Percentiles rank a stretch among this genome's conserved stretches.
Conservation (phyloP, 2,888 invertebrate species). For the Drosophila rellima region DNA sequence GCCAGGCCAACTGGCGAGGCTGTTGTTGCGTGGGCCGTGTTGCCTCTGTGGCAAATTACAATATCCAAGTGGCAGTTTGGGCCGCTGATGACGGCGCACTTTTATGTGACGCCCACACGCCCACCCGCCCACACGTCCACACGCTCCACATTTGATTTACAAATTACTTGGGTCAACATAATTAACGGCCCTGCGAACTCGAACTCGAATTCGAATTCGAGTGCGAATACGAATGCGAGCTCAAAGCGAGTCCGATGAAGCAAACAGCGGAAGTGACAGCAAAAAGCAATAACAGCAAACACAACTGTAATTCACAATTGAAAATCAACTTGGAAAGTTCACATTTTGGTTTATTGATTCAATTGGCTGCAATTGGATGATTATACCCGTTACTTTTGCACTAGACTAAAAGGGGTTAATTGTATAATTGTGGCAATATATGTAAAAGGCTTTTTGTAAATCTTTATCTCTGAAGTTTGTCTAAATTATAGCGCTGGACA, state of each 20-base stretch:
- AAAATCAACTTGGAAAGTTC: slow-evolving; percentile 55
- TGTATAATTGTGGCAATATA: background rate
- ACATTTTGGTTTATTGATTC: slow-evolving; percentile 68
- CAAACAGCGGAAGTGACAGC: slow-evolving; percentile 59
- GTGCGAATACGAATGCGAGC: slow-evolving; percentile 30
- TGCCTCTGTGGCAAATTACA: slow-evolving; percentile 62
- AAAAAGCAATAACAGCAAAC: slow-evolving; percentile 7
- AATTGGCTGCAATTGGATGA: slow-evolving; percentile 73
- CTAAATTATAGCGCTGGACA: no score
- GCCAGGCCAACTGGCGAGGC: slow-evolving; percentile 55
- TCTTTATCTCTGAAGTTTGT: no score
- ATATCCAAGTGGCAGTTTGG: slow-evolving; percentile 53
- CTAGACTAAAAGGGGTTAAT: background rate
- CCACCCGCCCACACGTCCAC: slow-evolving; percentile 44
- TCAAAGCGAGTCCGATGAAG: slow-evolving; percentile 11
- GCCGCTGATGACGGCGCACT: slow-evolving; percentile 60
- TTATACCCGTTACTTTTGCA: background rate
- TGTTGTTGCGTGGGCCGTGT: slow-evolving; percentile 59
- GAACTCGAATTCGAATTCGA: slow-evolving; percentile 31
- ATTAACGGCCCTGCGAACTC: slow-evolving; percentile 67
- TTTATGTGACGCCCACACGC: slow-evolving; percentile 54
- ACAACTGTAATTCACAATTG: slow-evolving; percentile 42
- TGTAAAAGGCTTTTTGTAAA: no score
- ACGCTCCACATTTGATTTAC: slow-evolving; percentile 62
- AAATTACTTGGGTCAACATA: slow-evolving; percentile 73